phyloP scores from a whole-genome alignment of 2,113 vertebrate species.

The Tetrax tetrax region DNA sequence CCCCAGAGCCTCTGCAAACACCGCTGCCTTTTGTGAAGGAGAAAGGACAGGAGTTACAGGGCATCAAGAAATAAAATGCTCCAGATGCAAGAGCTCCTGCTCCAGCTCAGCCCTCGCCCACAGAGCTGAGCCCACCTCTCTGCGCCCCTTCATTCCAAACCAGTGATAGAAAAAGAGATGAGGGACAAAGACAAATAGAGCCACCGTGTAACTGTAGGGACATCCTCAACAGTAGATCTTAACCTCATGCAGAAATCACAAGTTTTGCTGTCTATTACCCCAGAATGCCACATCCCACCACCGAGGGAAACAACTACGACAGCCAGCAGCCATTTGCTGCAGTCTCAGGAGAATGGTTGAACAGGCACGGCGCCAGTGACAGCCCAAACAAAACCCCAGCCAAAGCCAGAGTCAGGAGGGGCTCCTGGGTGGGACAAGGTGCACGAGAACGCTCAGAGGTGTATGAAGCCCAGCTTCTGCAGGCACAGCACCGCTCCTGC shows the following conservation, averaged over 20 bases:
- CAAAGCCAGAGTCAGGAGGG: background rate
- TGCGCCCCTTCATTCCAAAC: background rate
- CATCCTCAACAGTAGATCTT: background rate
- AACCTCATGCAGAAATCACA: rapidly evolving
- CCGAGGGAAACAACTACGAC: rapidly evolving
- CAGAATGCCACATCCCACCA: background rate
- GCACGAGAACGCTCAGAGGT: rapidly evolving
- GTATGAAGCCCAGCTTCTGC: background rate
- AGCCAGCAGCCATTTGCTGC: background rate
- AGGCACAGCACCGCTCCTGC: background rate
- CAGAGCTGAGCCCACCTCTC: background rate
- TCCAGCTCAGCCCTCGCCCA: background rate
- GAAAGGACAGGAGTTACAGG: background rate
- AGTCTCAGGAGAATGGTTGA: rapidly evolving
- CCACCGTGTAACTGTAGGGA: too few species aligned
- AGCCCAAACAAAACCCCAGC: background rate
- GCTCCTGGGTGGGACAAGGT: background rate
- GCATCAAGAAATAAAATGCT: background rate
- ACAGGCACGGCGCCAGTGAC: rapidly evolving
- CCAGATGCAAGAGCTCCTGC: too few species aligned
- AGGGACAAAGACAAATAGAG: background rate
- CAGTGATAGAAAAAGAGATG: background rate
- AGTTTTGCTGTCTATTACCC: background rate
- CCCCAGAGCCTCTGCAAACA: background rate
- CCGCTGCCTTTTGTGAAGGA: background rate